These are phyloP conservation scores for Glaucomys volans DNA, from an alignment of 2,113 vertebrate species.

Conservation along the genomic window DNA sequence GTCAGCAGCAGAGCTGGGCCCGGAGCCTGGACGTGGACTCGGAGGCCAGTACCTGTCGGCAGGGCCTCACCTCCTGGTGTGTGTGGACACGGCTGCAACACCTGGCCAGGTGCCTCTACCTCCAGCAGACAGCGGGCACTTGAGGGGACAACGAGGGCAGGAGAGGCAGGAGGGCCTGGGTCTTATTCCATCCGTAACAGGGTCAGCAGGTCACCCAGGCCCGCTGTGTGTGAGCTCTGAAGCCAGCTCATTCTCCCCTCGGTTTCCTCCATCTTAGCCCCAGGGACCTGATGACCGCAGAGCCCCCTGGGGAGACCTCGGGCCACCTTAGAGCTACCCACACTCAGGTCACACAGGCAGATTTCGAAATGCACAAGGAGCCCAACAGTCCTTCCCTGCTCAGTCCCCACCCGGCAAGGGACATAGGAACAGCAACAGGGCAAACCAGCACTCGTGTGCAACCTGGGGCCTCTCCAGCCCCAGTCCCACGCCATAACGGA, in stretches of 20 bases:
- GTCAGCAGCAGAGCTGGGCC: not conserved
- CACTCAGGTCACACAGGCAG: not conserved
- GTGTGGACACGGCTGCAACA: fast-evolving
- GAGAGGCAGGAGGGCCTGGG: not conserved
- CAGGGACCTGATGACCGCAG: not conserved
- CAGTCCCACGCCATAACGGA: too few relatives aligned
- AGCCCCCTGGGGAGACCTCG: not conserved
- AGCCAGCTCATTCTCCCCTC: not conserved
- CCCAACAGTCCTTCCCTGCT: not conserved
- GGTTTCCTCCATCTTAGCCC: not conserved
- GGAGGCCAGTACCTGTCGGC: not conserved
- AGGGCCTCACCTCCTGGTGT: fast-evolving
- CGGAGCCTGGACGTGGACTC: not conserved
- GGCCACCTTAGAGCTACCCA: not conserved
- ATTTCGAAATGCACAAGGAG: not conserved
- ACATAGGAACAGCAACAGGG: not conserved
- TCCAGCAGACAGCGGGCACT: not conserved
- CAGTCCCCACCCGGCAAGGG: not conserved
- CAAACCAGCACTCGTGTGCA: not conserved
- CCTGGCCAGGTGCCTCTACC: fast-evolving
- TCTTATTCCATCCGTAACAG: not conserved
- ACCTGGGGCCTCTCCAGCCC: not conserved
- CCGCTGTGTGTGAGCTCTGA: not conserved
- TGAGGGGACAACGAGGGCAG: not conserved
- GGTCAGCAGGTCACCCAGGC: not conserved